Conservation (phyloP, 2,888 invertebrate species). For the Conus canariensis region DNA sequence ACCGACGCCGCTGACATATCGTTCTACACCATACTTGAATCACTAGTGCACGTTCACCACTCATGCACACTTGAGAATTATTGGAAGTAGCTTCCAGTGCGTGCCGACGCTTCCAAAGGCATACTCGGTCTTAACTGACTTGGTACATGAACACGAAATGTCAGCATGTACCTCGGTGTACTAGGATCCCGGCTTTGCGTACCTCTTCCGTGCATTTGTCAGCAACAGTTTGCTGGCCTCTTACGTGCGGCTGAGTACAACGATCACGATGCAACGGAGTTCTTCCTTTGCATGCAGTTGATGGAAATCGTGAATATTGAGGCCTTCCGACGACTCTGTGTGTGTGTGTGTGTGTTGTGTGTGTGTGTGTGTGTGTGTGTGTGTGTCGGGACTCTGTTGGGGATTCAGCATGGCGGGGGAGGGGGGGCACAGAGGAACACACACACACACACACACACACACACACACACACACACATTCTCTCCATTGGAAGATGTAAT, state of each 20-base stretch:
- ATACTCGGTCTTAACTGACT: not conserved
- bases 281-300: not conserved
- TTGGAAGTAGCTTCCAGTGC: no score
- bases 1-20: no score
- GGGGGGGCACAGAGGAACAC: no score
- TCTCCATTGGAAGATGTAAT: no score
- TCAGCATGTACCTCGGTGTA: not conserved
- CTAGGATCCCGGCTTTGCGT: not conserved
- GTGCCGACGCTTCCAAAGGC: no score
- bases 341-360: constrained; percentile 24
- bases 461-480: no score
- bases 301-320: not conserved
- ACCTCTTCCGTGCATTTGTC: not conserved
- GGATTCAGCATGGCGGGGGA: not conserved
- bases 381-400: not conserved
- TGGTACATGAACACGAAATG: not conserved
- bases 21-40: no score
- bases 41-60: no score
- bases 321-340: not conserved
- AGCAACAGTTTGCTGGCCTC: not conserved
- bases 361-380: constrained; percentile 26
- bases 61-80: no score
- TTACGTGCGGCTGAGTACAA: no score
- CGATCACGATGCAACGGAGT: not conserved
- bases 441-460: no score